Conservation (phyloP, 64 coral and sea anemone genomes). For the Stichodactyla helianthus region DNA sequence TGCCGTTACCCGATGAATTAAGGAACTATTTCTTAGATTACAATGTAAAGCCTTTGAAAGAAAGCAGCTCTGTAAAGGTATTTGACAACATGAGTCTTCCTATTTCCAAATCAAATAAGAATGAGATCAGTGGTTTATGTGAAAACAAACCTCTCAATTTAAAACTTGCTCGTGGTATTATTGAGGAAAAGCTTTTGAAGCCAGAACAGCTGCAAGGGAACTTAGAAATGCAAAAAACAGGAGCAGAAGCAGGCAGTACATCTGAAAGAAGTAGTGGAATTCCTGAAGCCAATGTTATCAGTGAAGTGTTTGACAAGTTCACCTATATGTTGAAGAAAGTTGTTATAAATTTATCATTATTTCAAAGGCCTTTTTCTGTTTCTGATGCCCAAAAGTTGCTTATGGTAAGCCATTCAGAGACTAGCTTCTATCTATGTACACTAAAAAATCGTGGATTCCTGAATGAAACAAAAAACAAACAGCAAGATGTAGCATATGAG, state of each 20-base stretch:
- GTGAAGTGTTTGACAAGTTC: background rate
- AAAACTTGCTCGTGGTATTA: too few species aligned
- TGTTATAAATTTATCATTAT: background rate
- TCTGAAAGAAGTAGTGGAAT: background rate
- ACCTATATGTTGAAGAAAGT: background rate
- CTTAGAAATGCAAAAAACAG: too few species aligned
- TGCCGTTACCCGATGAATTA: background rate
- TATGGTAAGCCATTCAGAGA: background rate
- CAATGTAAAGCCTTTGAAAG: background rate
- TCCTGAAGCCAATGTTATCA: background rate
- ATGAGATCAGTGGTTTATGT: background rate
- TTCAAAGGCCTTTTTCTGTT: background rate
- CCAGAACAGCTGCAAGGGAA: too few species aligned
- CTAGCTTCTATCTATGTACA: background rate
- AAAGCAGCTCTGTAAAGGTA: background rate
- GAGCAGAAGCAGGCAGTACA: background rate
- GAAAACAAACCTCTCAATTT: too few species aligned
- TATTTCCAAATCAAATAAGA: background rate
- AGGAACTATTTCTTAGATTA: background rate
- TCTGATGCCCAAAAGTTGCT: background rate
- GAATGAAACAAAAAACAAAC: background rate
- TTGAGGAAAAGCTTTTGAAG: too few species aligned
- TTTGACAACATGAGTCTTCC: background rate
- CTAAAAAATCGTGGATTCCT: background rate
- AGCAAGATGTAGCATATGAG: background rate